Conservation (phyloP, 2,113 vertebrate species). For the Pterocles burchelli region DNA sequence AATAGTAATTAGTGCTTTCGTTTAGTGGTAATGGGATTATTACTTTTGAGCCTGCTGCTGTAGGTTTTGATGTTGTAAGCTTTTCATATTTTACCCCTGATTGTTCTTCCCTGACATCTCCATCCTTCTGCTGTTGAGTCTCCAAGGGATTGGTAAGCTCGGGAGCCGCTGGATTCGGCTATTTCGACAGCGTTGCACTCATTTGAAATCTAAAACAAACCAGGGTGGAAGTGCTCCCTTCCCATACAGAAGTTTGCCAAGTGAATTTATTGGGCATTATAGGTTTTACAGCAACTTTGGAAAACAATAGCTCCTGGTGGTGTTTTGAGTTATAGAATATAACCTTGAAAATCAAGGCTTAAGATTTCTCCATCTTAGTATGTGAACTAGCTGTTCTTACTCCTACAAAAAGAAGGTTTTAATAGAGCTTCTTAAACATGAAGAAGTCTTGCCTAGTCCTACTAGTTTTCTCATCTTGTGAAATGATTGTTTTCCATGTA, state of each 20-base stretch:
- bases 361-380: background rate
- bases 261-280: background rate
- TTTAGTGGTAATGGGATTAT: conserved; percentile 67
- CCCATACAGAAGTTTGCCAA: background rate
- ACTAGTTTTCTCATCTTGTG: background rate
- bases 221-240: background rate
- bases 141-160: background rate
- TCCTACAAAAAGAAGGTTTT: background rate
- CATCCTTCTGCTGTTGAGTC: conserved; percentile 50
- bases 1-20: conserved; percentile 60
- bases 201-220: background rate
- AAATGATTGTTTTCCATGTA: background rate
- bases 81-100: conserved; percentile 66
- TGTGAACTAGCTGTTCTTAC: background rate
- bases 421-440: background rate
- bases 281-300: background rate
- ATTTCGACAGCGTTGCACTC: background rate
- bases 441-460: background rate
- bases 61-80: conserved; percentile 44
- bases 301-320: background rate
- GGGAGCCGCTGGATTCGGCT: background rate
- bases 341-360: background rate
- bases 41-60: conserved; percentile 61
- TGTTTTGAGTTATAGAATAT: background rate
- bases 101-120: conserved; percentile 63